Base-by-base conservation (phyloP, 2,888 invertebrate genomes). In the Monoplex corrugatus region DNA sequence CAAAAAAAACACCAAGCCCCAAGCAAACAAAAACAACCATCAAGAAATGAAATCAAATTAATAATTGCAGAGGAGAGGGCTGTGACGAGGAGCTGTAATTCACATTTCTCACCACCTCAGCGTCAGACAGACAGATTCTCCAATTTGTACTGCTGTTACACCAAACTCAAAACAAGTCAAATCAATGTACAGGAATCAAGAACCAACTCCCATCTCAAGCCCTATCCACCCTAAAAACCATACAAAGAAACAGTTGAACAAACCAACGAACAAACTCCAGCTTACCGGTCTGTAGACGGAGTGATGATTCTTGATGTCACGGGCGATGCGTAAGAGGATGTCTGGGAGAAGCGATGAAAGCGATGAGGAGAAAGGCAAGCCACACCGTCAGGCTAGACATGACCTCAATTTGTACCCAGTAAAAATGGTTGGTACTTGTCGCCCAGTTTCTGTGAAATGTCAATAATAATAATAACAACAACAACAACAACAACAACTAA, bases 291-390 rank as follows among this genome's bases (percentile, higher is more conserved):
- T 88, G 38, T 83, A 45, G 32, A 88, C 43, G 10, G 68, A 40
- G 13, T 32, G 40, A 40, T 68, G 86, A 50, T 83, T 84, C 1
- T 45, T 32, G 45, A 84, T 89, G 91, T 94, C 94, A 35, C 88
- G 86, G 90, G 91, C 88, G 2, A 91, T 91, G 72, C 94, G 90
- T 16, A 93, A 87, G 10, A 95, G 44, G 72, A 95, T 86, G 90
- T 96, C 96, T 1, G 95, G 95, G 19, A 95, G 87, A 1, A 95
- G 95, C 94, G 0, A 94, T 88, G 23, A 94, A 87, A 0, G 93
- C 91, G 38, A 95, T 90, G 40, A 95, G 80, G 2, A 95, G 38
- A 43, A 94, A 91, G 16, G 92, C 89, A 8, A 95, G 90, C 95
- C 95, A 95, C n/a, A 94, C 91, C 0, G 91, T 91, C 2, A 87